Evolutionary conservation across 2,113 vertebrate species (phyloP).

Genomic region (Promerops cafer): DNA sequence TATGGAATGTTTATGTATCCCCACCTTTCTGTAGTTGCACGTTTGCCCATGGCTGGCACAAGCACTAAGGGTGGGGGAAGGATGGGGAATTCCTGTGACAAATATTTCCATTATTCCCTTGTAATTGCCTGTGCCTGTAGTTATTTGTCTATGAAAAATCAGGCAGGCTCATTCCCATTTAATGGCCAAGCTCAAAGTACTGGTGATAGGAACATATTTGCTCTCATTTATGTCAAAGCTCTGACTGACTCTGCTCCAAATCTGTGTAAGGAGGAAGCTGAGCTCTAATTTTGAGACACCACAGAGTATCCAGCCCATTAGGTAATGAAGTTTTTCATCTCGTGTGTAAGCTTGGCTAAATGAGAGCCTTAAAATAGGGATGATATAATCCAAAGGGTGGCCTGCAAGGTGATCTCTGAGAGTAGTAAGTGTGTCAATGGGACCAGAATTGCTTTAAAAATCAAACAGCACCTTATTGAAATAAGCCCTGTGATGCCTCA

Average conservation of each 20-base stretch:
- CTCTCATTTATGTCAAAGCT: background rate
- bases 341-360: background rate
- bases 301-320: background rate
- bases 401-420: background rate
- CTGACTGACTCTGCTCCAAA: background rate
- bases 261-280: background rate
- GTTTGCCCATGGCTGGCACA: background rate
- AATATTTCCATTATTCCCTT: background rate
- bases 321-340: background rate
- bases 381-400: background rate
- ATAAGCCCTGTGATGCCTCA: background rate
- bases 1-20: accelerated
- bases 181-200: background rate
- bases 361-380: background rate
- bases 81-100: background rate
- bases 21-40: accelerated
- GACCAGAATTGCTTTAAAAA: background rate
- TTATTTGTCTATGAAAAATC: background rate
- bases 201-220: background rate
- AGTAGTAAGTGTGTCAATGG: background rate
- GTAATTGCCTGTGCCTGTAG: background rate
- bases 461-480: background rate
- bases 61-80: no score
- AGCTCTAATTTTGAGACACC: background rate
- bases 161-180: background rate